Conservation (phyloP, 2,888 invertebrate genomes). For the Carterocephalus palaemon region DNA sequence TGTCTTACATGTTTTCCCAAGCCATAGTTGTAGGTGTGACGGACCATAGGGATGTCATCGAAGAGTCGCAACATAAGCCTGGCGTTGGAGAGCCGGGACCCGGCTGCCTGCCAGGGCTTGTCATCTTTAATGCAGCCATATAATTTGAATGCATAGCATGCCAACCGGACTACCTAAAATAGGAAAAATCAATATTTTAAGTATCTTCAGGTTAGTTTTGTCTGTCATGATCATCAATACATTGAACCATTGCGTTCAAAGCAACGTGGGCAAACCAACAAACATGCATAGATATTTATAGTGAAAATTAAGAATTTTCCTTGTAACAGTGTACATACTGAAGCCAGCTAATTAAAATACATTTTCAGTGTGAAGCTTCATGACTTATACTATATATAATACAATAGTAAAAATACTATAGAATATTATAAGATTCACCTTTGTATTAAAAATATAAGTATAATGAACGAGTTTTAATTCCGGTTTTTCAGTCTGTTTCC, state of each 20-base stretch:
- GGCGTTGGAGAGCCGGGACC: constrained; percentile 85
- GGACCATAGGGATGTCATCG: constrained; percentile 91
- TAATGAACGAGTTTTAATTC: constrained; percentile 3
- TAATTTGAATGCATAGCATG: constrained; percentile 88
- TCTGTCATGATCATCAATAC: too few species aligned
- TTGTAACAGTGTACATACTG: too few species aligned
- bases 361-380: too few species aligned
- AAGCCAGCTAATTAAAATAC: too few species aligned
- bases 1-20: constrained; percentile 80
- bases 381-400: too few species aligned
- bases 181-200: constrained; percentile 9
- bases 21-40: constrained; percentile 85
- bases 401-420: too few species aligned
- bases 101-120: constrained; percentile 79
- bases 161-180: constrained; percentile 83
- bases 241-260: too few species aligned
- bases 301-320: too few species aligned
- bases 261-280: too few species aligned
- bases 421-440: too few species aligned
- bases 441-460: too few species aligned
- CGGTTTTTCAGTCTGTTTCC: constrained; percentile 8
- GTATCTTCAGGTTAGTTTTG: background rate
- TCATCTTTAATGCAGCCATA: constrained; percentile 81
- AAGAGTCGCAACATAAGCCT: constrained; percentile 88
- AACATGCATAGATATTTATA: too few species aligned